Base-by-base conservation (phyloP, 1,140 invertebrate species). In the Pissodes strobi region DNA sequence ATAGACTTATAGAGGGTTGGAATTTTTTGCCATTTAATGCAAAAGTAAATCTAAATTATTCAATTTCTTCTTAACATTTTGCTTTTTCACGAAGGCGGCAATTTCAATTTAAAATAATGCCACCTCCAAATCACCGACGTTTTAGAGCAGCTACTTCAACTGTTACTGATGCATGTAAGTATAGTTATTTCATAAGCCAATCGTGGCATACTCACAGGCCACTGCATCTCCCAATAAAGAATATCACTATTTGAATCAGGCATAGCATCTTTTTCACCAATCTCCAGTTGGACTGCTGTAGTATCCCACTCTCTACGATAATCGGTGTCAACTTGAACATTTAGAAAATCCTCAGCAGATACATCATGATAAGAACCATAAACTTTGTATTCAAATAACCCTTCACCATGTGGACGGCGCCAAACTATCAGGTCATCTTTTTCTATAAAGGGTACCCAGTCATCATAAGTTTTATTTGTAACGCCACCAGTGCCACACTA, bases 191-290 rank as follows among this genome's bases (percentile, higher is more conserved):
- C n/a, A n/a, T n/a, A n/a, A n/a, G n/a, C n/a, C n/a, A n/a, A n/a
- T n/a, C n/a, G n/a, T 27, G 25, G 3, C 9, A 49, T 57, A 82
- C 84, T 83, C 79, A 90, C 88, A 68, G 92, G 92, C 90, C 91
- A 94, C 64, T 88, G 80, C 78, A 92, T 90, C 80, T 93, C 91
- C 92, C 92, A 95, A 72, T 94, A 92, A 49, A 94, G 82, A 19
- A 93, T 78, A 78, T 93, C 90, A 49, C 85, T 87, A 57, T 82
- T 81, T n/a, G 81, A 81, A 22, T 75, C 67, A 1, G 69, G 18
- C 49, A 68, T 67, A 13, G 84, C 83, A 74, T 93, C 86, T 17
- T 83, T 82, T 69, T 90, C 88, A 38, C 91, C 80, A 21, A 90
- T 79, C 64, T 85, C 78, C 37, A 94, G 78, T 49, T 87, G 78